phyloP scores from a whole-genome alignment of 2,113 vertebrate species.

The Dasyurus viverrinus region DNA sequence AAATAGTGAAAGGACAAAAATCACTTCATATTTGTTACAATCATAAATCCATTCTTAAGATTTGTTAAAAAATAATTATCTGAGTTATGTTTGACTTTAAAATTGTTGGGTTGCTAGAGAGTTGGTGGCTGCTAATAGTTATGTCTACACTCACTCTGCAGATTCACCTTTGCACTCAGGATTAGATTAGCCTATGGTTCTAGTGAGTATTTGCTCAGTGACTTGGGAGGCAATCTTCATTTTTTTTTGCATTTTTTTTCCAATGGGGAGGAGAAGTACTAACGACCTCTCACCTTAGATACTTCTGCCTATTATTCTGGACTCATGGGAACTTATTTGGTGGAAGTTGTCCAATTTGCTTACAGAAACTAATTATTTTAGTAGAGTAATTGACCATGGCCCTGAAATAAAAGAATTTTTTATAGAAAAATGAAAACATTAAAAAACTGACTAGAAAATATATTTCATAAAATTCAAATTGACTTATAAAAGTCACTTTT shows the following conservation, averaged over 20 bases:
- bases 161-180: background rate
- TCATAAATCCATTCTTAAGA: constrained; percentile 51
- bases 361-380: constrained; percentile 26
- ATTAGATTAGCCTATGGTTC: constrained; percentile 10
- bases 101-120: background rate
- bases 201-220: constrained; percentile 16
- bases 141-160: background rate
- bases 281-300: constrained; percentile 9
- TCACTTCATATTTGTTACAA: constrained; percentile 75
- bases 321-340: constrained; percentile 14
- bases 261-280: background rate
- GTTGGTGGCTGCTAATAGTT: background rate
- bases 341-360: background rate
- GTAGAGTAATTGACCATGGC: background rate
- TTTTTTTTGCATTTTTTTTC: constrained; percentile 7
- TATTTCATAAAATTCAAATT: constrained; percentile 48
- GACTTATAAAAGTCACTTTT: background rate
- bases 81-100: background rate
- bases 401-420: constrained; percentile 15
- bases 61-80: constrained; percentile 7
- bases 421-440: background rate
- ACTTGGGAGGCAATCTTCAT: background rate
- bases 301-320: constrained; percentile 23
- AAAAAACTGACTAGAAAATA: background rate
- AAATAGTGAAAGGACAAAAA: constrained; percentile 73